These are phyloP conservation scores for Apamea sordens DNA, from an alignment of 2,888 invertebrate genomes.

Conservation along the genomic window DNA sequence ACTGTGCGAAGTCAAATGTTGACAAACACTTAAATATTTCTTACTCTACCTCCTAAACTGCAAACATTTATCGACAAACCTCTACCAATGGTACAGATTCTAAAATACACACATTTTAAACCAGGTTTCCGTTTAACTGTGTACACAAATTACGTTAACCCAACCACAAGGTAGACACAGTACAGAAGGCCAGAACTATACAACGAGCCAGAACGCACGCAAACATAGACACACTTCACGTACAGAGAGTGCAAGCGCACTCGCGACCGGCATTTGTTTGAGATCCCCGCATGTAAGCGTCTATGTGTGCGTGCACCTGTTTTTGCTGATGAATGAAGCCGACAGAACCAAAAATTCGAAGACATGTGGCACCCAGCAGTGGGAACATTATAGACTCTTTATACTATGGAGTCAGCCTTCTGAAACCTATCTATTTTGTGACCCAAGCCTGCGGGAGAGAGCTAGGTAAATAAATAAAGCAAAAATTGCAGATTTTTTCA, in stretches of 20 bases:
- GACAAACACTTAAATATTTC: no score
- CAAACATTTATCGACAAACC: no score
- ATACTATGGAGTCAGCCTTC: neutral
- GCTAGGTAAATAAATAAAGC: conserved; percentile 20
- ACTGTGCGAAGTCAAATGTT: no score
- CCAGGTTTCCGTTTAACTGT: conserved; percentile 9
- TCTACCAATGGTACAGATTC: no score
- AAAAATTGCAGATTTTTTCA: conserved; percentile 14
- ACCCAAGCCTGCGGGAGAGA: neutral
- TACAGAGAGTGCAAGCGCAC: neutral
- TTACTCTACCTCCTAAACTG: no score
- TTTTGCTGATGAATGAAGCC: accelerated
- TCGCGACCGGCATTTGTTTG: neutral
- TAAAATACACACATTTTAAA: conserved; percentile 11
- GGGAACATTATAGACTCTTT: no score
- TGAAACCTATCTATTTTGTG: neutral
- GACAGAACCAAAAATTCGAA: no score
- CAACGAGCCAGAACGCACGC: neutral
- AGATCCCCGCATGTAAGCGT: neutral
- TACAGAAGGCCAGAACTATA: neutral
- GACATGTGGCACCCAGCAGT: no score
- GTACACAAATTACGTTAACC: neutral
- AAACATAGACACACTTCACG: neutral
- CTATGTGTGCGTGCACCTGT: neutral
- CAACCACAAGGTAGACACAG: neutral